A percentile compares a stretch with the other conserved stretches of the same genome.
Conservation (phyloP, 2,888 invertebrate species). For the Tetanocera ferruginea region DNA sequence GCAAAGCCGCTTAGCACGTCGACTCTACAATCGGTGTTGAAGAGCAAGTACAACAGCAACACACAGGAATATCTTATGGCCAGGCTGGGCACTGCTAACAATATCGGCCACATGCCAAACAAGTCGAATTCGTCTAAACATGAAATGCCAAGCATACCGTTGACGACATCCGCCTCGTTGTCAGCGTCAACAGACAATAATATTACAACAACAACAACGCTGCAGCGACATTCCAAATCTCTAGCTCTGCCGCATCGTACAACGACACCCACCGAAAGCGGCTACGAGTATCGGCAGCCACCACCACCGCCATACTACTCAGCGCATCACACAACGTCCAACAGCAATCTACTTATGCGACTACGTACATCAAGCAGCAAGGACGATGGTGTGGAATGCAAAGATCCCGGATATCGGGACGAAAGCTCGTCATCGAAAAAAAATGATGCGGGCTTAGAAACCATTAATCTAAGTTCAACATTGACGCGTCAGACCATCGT, state of each 20-base stretch:
- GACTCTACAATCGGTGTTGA: slow-evolving; percentile 41
- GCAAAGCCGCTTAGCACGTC: not conserved
- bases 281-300: slow-evolving; percentile 57
- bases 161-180: slow-evolving; percentile 35
- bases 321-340: slow-evolving; percentile 49
- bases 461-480: slow-evolving; percentile 24
- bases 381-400: slow-evolving; percentile 47
- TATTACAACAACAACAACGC: slow-evolving; percentile 47
- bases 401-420: slow-evolving; percentile 52
- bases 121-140: slow-evolving; percentile 43
- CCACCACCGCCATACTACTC: slow-evolving; percentile 58
- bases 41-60: slow-evolving; percentile 54
- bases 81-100: slow-evolving; percentile 47
- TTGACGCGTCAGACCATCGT: slow-evolving; percentile 56
- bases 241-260: slow-evolving; percentile 48
- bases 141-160: slow-evolving; percentile 39
- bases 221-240: slow-evolving; percentile 50
- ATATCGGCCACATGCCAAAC: slow-evolving; percentile 43
- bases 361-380: slow-evolving; percentile 46
- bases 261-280: slow-evolving; percentile 48
- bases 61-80: slow-evolving; percentile 56
- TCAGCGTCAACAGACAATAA: slow-evolving; percentile 41
- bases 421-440: slow-evolving; percentile 31
- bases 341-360: slow-evolving; percentile 29
- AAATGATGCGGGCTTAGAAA: not conserved